Percentiles rank a stretch among this genome's conserved stretches.
Conservation (phyloP, 30 jellyfish, hydroid and myxozoan genomes). For the Chrysaora quinquecirrha region DNA sequence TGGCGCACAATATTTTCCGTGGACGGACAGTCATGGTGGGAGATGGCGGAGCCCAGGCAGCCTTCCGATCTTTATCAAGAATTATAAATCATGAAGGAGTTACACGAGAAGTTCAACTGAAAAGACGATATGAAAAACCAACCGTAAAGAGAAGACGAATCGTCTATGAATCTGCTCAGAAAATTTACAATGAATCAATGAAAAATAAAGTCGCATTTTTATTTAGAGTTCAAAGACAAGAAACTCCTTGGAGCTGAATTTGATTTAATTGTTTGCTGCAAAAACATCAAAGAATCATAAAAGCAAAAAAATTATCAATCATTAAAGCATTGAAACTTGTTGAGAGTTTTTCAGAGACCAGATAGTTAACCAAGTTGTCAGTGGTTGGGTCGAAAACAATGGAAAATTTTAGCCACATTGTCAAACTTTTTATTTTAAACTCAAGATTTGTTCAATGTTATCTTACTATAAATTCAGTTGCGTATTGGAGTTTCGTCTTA, state of each 20-base stretch:
- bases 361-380: no score
- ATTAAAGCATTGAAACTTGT: no score
- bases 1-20: constrained; percentile 91
- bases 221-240: constrained; percentile 69
- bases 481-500: no score
- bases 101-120: constrained; percentile 72
- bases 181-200: constrained; percentile 71
- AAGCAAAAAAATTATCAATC: no score
- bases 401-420: no score
- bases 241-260: constrained; percentile 96
- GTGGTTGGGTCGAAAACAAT: no score
- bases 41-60: constrained; percentile 88
- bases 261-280: no score
- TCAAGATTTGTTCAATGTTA: no score
- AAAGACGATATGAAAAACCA: constrained; percentile 88
- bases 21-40: constrained; percentile 96
- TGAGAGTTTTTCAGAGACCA: no score
- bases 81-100: constrained; percentile 80
- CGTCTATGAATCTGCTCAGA: constrained; percentile 77
- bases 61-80: constrained; percentile 76
- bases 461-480: no score
- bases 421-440: no score
- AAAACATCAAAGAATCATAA: no score
- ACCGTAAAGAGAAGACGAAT: constrained; percentile 84
- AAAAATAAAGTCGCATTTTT: constrained; percentile 67